Evolutionary conservation across 2,888 invertebrate species (phyloP), one percentile per base, ranked within the genome.

Genomic region (Toxonevra muliebris): DNA sequence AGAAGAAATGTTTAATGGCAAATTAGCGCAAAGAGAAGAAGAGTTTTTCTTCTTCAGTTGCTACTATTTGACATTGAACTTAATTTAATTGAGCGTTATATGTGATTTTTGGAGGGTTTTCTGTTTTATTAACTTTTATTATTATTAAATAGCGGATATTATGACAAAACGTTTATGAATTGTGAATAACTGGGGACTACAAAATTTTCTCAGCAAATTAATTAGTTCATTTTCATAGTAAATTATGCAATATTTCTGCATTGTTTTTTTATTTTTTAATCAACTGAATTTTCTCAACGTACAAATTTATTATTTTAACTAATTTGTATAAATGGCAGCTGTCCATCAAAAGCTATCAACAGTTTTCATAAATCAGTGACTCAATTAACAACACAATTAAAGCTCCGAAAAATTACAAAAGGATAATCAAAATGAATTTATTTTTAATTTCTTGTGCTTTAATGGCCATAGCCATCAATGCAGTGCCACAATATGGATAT

Each of bases 401-500:
- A n/a, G 40, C 57, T 11, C 12, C 15, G 5, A 2, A 12, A 61
- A 60, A n/a, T 9, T 7, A 42, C 13, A 11, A 17, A 68, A 60
- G 41, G 40, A 64, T 11, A 42, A 42, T 54, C 40, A 59, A 50
- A 69, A 69, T 69, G 69, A 15, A 43, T 20, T 1, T 53, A 11
- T 15, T 64, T 4, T 58, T 64, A 12, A 5, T 67, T 13, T 43
- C 4, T 10, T 58, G 42, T 45, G 50, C 58, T 43, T 62, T 70
- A 11, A 19, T 70, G 13, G 67, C 66, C 5, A 13, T 61, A 13
- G 19, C 55, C 50, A 57, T 55, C 2, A 60, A 50, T n/a, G 69
- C 68, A 2, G 69, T 66, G 4, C 71, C 73, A 17, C 69, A 69
- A 50, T 67, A 68, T n/a, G 64, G 66, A 20, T 71, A 68, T 53